Evolutionary conservation across 2,113 vertebrate genomes (phyloP).

Genomic region (Ivindomyrus marchei): DNA sequence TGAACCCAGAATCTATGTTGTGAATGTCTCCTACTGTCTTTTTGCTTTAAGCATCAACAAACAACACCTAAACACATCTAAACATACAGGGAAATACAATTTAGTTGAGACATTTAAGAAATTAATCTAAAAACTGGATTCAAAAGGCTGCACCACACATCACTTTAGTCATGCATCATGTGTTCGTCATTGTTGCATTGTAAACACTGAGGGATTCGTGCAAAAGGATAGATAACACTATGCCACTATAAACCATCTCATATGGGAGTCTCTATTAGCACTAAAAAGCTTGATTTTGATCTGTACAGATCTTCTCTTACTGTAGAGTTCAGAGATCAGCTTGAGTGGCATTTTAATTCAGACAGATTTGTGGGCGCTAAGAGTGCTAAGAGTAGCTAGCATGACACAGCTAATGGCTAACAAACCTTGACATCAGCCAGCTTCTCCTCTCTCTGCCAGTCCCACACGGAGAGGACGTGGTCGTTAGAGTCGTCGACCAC

Average conservation of each 20-base stretch:
- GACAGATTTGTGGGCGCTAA: not conserved
- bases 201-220: not conserved
- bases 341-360: not conserved
- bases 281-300: not conserved
- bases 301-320: not conserved
- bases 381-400: not conserved
- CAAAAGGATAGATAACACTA: not conserved
- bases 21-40: not conserved
- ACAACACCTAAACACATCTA: not conserved
- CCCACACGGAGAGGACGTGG: constrained; percentile 93
- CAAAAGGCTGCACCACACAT: not conserved
- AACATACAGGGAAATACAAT: not conserved
- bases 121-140: not conserved
- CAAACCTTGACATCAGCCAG: constrained; percentile 87
- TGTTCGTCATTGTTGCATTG: not conserved
- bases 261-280: not conserved
- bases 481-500: constrained; percentile 93
- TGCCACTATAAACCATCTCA: not conserved
- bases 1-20: not conserved
- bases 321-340: not conserved
- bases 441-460: constrained; percentile 92
- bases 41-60: not conserved
- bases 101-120: not conserved
- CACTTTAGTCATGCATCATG: not conserved
- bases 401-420: not conserved